A percentile compares a stretch with the other conserved stretches of the same genome.
These are phyloP conservation scores for Ariopsis seemanni DNA, from an alignment of 2,113 vertebrate species.

Conservation along the genomic window DNA sequence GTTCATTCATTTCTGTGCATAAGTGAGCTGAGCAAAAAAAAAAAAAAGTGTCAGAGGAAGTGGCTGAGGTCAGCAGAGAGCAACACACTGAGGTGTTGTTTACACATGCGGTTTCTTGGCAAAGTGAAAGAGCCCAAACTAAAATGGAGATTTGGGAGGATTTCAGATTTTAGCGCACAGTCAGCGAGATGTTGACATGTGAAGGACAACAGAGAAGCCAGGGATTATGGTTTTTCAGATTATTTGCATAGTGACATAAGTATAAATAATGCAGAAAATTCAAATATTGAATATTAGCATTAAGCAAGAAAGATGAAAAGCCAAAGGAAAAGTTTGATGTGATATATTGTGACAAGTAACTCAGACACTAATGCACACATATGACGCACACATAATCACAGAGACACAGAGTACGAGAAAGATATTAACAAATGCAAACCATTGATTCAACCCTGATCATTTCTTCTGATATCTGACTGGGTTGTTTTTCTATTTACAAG, in stretches of 20 bases:
- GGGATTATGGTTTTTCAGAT: neutral
- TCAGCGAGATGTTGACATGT: slow-evolving; percentile 5
- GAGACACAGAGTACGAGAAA: neutral
- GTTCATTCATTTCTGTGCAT: neutral
- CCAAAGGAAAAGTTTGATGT: neutral
- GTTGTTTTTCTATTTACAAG: neutral
- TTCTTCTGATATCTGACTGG: neutral
- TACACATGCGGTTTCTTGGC: slow-evolving; percentile 54
- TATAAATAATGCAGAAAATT: neutral
- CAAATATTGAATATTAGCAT: neutral
- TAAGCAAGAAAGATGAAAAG: neutral
- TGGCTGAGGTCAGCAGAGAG: slow-evolving; percentile 53
- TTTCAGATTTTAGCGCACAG: slow-evolving; percentile 9
- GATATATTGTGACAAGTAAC: neutral
- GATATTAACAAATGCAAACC: neutral
- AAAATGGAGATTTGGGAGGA: slow-evolving; percentile 19
- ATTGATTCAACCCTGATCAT: neutral
- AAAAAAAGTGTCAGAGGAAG: neutral
- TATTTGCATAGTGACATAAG: slow-evolving; percentile 7
- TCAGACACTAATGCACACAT: neutral
- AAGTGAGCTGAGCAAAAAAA: slow-evolving; percentile 24
- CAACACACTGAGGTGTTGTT: slow-evolving; percentile 66
- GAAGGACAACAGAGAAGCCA: neutral
- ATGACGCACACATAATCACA: slow-evolving; percentile 8
- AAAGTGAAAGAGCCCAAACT: slow-evolving; percentile 6